These are phyloP conservation scores for Drosophila jambulina DNA, from an alignment of 1,140 invertebrate species.

Conservation along the genomic window DNA sequence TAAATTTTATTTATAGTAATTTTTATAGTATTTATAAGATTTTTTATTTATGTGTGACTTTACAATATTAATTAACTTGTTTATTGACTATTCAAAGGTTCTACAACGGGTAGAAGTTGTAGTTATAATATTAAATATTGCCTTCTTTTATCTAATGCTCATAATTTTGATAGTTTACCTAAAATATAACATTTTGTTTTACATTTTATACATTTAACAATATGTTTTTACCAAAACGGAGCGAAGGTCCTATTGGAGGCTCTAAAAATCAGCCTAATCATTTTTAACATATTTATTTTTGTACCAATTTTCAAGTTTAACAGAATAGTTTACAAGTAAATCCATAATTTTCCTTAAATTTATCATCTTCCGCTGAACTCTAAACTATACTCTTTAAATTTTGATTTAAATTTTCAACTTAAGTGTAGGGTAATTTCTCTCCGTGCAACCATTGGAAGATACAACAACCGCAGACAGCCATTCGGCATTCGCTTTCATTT, in stretches of 20 bases:
- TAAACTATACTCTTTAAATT: background rate
- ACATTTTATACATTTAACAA: too few species aligned
- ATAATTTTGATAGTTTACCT: too few species aligned
- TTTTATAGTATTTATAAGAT: background rate
- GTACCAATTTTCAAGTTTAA: background rate
- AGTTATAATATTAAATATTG: background rate
- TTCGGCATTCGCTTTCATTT: constrained; percentile 80
- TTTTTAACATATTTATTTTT: too few species aligned
- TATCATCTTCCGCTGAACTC: background rate
- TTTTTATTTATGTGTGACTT: too few species aligned
- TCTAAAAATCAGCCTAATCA: too few species aligned
- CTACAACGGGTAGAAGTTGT: background rate
- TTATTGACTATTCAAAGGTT: background rate
- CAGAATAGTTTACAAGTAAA: background rate
- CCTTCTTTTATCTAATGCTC: too few species aligned
- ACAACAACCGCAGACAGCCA: constrained; percentile 35
- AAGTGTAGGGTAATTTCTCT: background rate
- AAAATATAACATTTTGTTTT: too few species aligned
- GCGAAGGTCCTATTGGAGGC: too few species aligned
- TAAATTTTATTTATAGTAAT: background rate
- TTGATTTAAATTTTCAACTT: background rate
- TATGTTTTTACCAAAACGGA: too few species aligned
- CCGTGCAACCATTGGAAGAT: constrained; percentile 19
- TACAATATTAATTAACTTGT: background rate
- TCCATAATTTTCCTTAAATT: background rate